Evolutionary conservation across 1,140 invertebrate species (phyloP).

Genomic region (Mya arenaria): DNA sequence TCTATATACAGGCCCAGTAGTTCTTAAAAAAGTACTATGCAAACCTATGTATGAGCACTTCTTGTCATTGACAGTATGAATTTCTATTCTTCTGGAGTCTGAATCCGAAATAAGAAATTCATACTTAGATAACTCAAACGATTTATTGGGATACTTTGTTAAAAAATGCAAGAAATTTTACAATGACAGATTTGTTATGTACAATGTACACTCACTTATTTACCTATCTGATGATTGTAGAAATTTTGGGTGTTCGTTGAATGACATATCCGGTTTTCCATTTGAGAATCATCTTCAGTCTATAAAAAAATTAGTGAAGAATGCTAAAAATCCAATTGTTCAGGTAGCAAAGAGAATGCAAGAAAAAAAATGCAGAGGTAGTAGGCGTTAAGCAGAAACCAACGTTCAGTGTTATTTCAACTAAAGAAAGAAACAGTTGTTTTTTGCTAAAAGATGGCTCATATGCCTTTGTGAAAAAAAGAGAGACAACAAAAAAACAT

Average conservation of each 20-base stretch:
- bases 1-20: conserved; percentile 80
- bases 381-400: not conserved
- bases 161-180: conserved; percentile 64
- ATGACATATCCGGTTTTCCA: conserved; percentile 78
- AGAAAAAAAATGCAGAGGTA: conserved; percentile 48
- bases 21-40: conserved; percentile 73
- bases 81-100: conserved; percentile 58
- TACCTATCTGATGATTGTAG: conserved; percentile 81
- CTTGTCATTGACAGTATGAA: conserved; percentile 74
- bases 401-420: conserved; percentile 16
- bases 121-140: conserved; percentile 66
- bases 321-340: conserved; percentile 61
- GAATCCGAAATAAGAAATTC: not conserved
- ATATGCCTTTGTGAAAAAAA: conserved; percentile 41
- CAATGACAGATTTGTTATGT: conserved; percentile 73
- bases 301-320: conserved; percentile 76
- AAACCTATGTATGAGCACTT: conserved; percentile 79
- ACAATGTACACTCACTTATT: conserved; percentile 79
- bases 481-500: not conserved
- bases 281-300: conserved; percentile 81
- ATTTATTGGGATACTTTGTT: conserved; percentile 75
- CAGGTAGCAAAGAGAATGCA: conserved; percentile 71
- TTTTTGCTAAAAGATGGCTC: conserved; percentile 33
- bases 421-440: conserved; percentile 38
- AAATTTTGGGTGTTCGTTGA: conserved; percentile 75